Conservation (phyloP, 2,113 vertebrate genomes). For the Vimba vimba region DNA sequence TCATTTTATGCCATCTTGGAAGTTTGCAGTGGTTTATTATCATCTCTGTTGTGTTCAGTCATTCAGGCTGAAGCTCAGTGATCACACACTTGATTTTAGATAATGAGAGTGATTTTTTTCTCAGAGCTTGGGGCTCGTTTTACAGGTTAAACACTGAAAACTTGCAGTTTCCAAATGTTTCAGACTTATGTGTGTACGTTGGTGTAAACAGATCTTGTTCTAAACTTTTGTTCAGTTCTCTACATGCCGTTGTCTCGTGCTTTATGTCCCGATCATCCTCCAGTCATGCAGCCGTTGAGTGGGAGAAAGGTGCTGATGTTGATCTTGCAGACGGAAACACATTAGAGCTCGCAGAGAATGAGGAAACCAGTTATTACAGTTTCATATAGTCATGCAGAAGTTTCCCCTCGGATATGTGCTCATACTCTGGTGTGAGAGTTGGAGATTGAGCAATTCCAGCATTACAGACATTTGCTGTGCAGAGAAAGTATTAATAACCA, state of each 20-base stretch:
- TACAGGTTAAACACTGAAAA: not conserved
- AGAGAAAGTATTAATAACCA: not conserved
- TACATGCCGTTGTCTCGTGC: too few species aligned
- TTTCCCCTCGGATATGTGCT: not conserved
- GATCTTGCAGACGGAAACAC: not conserved
- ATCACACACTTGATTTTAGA: not conserved
- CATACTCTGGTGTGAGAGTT: conserved; percentile 16
- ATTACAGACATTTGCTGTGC: not conserved
- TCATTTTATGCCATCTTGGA: not conserved
- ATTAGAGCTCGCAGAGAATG: not conserved
- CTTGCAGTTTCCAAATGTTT: not conserved
- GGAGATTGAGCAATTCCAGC: not conserved
- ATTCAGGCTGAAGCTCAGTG: not conserved
- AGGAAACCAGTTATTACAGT: not conserved
- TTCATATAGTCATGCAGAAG: not conserved
- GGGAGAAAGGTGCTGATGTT: not conserved
- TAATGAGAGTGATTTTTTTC: not conserved
- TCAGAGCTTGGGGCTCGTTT: not conserved
- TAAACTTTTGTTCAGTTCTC: too few species aligned
- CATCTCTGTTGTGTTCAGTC: not conserved
- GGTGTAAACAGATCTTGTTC: too few species aligned
- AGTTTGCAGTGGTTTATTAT: not conserved
- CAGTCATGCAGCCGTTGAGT: not conserved
- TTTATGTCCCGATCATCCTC: too few species aligned
- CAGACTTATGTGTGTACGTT: too few species aligned